Base-by-base conservation (phyloP, 2,113 vertebrate genomes). In the Conger conger region DNA sequence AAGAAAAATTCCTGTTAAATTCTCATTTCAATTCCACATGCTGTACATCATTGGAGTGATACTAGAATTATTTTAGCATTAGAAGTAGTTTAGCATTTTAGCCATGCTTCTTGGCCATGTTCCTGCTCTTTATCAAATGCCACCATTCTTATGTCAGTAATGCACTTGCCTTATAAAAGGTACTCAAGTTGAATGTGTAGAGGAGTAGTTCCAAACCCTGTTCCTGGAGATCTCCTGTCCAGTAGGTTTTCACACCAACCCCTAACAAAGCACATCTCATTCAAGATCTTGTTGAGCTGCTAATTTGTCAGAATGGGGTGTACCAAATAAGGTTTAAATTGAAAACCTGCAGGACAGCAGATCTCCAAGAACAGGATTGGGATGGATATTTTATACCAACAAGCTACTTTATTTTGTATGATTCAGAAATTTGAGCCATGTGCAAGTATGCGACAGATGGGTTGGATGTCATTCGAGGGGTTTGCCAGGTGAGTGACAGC, bases 401-500 rank as follows among this genome's bases (percentile, higher is more conserved):
- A 23, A 63, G 53, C 73, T 54, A 83, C 87, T 84, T 33, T 81
- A 27, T 4, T 89, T 54, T 33, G 89, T 91, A 79, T 86, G 85
- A 86, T 93, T 1, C 89, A 99, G 98, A 99, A 97, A 91, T 99
- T 99, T 88, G 98, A 99, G 89, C 98, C 98, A 3, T 97, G 95
- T 30, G 90, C 96, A 81, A 96, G 86, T 86, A 99, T 99, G 97
- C 98, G 96, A 86, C 97, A 99, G 87, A 97, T 98, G 92, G 98
- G 98, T 2, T 95, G 98, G 90, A 96, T 99, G 90, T 99, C 98
- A 79, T 99, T 99, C 93, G 98, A 99, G 94, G 98, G 98, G 88
- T 99, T 99, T 95, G 97, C 98, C 88, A 98, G 98, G 98, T 99
- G 68, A 33, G 68, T 73, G 68, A 33, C n/a, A 33, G 68, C 9